Evolutionary conservation across 1,140 invertebrate species (phyloP).

Genomic region (Telenomus remus): DNA sequence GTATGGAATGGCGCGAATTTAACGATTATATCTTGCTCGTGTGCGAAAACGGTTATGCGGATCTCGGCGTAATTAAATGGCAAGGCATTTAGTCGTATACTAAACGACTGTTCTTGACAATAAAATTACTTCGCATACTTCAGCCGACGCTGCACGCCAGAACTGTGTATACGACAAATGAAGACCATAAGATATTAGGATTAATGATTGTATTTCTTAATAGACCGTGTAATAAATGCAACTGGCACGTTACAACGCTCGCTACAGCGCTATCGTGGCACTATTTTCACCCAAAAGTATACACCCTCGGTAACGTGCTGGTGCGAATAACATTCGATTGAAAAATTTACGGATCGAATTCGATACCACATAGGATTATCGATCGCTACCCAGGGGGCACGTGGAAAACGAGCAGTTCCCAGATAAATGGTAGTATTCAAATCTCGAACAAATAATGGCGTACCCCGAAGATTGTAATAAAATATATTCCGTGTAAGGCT

Average conservation of each 20-base stretch:
- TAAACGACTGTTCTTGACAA: slow-evolving; percentile 16
- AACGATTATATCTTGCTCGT: slow-evolving; percentile 56
- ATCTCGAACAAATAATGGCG: slow-evolving; percentile 54
- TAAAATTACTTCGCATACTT: slow-evolving; percentile 32
- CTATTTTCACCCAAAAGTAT: no score
- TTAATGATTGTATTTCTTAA: slow-evolving; percentile 4
- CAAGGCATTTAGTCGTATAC: slow-evolving; percentile 49
- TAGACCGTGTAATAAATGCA: not conserved
- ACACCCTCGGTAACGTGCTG: not conserved
- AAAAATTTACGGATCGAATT: slow-evolving; percentile 38
- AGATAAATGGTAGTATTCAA: slow-evolving; percentile 55
- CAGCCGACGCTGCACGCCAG: slow-evolving; percentile 3
- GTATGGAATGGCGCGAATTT: slow-evolving; percentile 48
- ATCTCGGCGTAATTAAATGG: slow-evolving; percentile 58
- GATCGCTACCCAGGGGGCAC: slow-evolving; percentile 44
- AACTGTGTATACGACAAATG: slow-evolving; percentile 12
- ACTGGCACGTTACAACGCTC: not conserved
- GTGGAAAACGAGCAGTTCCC: slow-evolving; percentile 48
- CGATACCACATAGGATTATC: slow-evolving; percentile 55
- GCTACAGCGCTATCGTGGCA: not conserved
- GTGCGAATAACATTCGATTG: slow-evolving; percentile 29
- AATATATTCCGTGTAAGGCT: slow-evolving; percentile 46
- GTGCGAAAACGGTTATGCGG: slow-evolving; percentile 25
- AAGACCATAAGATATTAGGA: slow-evolving; percentile 10
- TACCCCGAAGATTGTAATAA: slow-evolving; percentile 53